These are phyloP conservation scores for Hemiscyllium ocellatum DNA, from an alignment of 2,113 vertebrate species.

Conservation along the genomic window DNA sequence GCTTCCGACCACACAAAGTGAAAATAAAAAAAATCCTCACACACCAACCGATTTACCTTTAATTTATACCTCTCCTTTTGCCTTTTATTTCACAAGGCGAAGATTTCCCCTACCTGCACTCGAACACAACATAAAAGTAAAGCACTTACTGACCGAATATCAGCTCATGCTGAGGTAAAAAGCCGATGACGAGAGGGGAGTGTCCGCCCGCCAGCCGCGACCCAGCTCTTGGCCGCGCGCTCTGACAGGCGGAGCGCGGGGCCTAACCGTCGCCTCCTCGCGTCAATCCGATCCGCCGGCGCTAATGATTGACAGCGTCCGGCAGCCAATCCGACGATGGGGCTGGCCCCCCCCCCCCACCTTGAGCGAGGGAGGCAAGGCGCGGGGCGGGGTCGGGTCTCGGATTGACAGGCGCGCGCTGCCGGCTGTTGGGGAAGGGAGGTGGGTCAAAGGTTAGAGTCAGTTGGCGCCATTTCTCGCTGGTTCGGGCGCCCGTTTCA, in stretches of 20 bases:
- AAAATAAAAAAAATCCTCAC: no score
- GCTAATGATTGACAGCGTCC: background rate
- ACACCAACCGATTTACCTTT: no score
- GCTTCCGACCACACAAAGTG: no score
- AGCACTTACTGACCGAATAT: background rate
- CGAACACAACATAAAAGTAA: no score
- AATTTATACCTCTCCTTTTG: no score
- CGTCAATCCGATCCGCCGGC: background rate
- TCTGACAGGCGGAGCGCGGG: background rate
- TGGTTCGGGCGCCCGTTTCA: conserved; percentile 32
- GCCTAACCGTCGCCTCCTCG: background rate
- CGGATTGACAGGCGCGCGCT: background rate
- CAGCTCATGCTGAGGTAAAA: background rate
- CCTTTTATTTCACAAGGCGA: background rate
- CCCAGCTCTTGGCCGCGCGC: no score
- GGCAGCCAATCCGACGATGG: background rate
- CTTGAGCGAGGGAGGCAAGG: background rate
- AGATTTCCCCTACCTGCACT: no score
- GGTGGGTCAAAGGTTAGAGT: conserved; percentile 44
- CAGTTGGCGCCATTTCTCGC: conserved; percentile 57
- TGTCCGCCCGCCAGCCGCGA: no score
- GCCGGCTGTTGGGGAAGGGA: conserved; percentile 44
- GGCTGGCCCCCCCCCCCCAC: background rate
- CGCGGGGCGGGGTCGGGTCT: background rate
- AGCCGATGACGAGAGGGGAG: background rate